Conservation (phyloP, 2,113 vertebrate species). For the Channa argus region DNA sequence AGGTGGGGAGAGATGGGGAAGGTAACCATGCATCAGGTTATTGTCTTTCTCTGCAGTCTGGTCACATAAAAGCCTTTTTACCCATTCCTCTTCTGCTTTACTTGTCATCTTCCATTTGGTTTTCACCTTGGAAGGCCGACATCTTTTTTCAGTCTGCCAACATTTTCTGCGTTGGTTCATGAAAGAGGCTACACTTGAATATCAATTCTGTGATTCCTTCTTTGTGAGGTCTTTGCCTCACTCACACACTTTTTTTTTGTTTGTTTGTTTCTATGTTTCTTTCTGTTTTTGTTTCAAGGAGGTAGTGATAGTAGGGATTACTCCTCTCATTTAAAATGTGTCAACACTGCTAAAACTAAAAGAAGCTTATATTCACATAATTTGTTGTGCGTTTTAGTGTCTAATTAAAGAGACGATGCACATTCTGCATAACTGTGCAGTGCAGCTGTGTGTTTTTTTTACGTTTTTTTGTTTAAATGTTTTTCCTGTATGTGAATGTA, state of each 20-base stretch:
- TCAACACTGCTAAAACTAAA: slow-evolving; percentile 38
- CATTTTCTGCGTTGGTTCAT: slow-evolving; percentile 56
- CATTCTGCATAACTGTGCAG: too few species aligned
- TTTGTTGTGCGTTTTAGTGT: too few species aligned
- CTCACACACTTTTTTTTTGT: not conserved
- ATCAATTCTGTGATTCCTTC: slow-evolving; percentile 36
- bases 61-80: slow-evolving; percentile 60
- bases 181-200: slow-evolving; percentile 50
- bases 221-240: not conserved
- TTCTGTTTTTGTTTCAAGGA: slow-evolving; percentile 3
- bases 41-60: slow-evolving; percentile 62
- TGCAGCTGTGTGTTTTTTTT: too few species aligned
- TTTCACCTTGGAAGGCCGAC: slow-evolving; percentile 65
- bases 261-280: too few species aligned
- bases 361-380: not conserved
- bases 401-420: too few species aligned
- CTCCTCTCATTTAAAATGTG: slow-evolving; percentile 12
- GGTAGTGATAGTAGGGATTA: slow-evolving; percentile 28
- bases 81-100: slow-evolving; percentile 60
- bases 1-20: slow-evolving; percentile 21
- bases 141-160: slow-evolving; percentile 59
- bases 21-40: slow-evolving; percentile 45
- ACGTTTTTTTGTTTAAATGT: too few species aligned
- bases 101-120: slow-evolving; percentile 67
- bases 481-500: too few species aligned